phyloP scores from a whole-genome alignment of 2,113 vertebrate species.

The Hylia prasina region DNA sequence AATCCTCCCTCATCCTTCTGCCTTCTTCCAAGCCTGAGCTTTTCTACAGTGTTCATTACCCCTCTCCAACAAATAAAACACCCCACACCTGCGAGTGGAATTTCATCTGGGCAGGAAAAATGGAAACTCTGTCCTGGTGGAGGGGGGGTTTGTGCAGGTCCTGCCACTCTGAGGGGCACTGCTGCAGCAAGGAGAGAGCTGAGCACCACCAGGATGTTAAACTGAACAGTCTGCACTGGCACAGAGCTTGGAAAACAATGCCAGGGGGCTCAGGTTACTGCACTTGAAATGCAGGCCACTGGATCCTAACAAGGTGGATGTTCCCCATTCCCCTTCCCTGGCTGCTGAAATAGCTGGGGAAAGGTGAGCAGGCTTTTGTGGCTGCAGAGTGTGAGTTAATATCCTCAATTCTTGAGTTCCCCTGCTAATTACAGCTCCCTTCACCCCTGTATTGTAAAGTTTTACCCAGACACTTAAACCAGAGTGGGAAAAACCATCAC shows the following conservation, averaged over 20 bases:
- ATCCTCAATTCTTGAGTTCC: neutral
- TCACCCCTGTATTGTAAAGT: neutral
- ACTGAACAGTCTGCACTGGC: neutral
- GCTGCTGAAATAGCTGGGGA: neutral
- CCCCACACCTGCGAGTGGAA: constrained; percentile 13
- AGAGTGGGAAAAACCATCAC: neutral
- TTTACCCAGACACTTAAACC: neutral
- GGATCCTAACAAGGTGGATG: neutral
- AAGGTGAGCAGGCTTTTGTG: neutral
- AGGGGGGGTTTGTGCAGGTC: neutral
- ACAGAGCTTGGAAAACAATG: constrained; percentile 5
- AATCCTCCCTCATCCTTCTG: constrained; percentile 33
- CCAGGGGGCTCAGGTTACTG: constrained; percentile 16
- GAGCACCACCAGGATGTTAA: neutral
- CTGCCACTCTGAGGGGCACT: neutral
- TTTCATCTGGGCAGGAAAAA: constrained; percentile 41
- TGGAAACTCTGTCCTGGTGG: neutral
- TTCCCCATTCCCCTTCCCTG: neutral
- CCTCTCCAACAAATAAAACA: constrained; percentile 5
- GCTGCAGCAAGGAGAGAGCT: neutral
- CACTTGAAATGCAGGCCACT: neutral
- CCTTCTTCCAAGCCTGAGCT: neutral
- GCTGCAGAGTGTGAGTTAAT: neutral
- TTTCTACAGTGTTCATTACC: neutral
- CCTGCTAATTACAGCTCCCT: constrained; percentile 4